phyloP scores from a whole-genome alignment of 2,113 vertebrate genomes.

The Rhabdomys dilectus region DNA sequence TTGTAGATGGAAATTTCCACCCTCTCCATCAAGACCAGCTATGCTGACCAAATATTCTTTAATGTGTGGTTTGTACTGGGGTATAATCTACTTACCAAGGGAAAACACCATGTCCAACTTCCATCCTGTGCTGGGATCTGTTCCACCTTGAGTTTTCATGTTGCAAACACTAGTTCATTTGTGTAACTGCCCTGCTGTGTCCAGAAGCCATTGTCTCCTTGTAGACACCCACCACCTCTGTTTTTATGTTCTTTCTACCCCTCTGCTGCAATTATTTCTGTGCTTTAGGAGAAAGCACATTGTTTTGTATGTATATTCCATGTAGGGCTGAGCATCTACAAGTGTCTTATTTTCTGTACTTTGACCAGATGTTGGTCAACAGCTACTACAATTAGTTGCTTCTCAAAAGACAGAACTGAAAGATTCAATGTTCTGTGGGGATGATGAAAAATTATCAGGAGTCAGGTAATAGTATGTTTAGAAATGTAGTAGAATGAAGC shows the following conservation, averaged over 20 bases:
- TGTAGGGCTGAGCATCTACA: not conserved
- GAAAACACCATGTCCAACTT: not conserved
- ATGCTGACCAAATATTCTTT: not conserved
- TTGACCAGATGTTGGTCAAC: not conserved
- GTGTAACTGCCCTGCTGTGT: not conserved
- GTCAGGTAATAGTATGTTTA: not conserved
- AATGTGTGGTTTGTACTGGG: not conserved
- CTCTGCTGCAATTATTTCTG: not conserved
- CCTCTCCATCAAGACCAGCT: not conserved
- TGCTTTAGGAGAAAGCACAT: fast-evolving
- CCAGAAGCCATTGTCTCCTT: not conserved
- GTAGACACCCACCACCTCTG: not conserved
- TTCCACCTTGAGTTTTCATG: not conserved
- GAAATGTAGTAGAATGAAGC: not conserved
- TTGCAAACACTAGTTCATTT: not conserved
- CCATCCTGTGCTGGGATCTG: not conserved
- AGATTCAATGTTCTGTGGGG: not conserved
- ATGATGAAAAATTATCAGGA: not conserved
- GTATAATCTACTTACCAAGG: not conserved
- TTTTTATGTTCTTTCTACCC: no score
- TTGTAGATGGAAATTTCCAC: not conserved
- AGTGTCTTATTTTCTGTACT: not conserved
- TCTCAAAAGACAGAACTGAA: not conserved
- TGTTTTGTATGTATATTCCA: not conserved
- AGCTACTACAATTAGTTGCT: not conserved